Evolutionary conservation across 1,140 invertebrate genomes (phyloP).

Genomic region (Ptiloglossa arizonensis): DNA sequence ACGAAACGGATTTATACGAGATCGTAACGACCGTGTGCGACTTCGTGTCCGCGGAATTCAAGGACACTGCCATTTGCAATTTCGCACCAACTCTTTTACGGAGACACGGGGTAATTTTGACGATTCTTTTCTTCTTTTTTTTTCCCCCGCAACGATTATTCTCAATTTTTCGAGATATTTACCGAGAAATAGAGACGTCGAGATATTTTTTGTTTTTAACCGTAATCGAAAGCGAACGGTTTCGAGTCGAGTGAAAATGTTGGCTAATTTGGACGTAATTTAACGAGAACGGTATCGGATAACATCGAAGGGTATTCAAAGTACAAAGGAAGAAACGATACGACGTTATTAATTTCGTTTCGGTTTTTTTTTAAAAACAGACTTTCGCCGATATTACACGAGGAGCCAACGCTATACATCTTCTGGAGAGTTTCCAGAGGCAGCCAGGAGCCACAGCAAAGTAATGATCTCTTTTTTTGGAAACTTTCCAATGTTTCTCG

Average conservation of each 20-base stretch:
- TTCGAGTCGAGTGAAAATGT: too few species aligned
- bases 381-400: constrained; percentile 25
- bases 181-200: background rate
- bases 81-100: too few species aligned
- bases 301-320: background rate
- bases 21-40: background rate
- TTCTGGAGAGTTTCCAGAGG: constrained; percentile 51
- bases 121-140: too few species aligned
- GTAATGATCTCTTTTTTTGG: constrained; percentile 55
- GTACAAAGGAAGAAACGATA: background rate
- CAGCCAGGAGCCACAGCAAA: constrained; percentile 37
- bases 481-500: constrained; percentile 42
- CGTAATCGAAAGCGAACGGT: too few species aligned
- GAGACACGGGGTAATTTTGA: too few species aligned
- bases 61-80: too few species aligned
- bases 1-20: background rate
- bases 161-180: too few species aligned
- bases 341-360: constrained; percentile 15
- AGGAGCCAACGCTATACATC: constrained; percentile 21
- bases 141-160: too few species aligned
- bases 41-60: constrained; percentile 5
- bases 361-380: background rate
- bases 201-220: too few species aligned
- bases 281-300: too few species aligned
- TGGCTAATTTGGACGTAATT: background rate